Percentiles rank a stretch among this genome's conserved stretches.
Conservation (phyloP, 2,797 vertebrate species). For the Alectoris magna region DNA sequence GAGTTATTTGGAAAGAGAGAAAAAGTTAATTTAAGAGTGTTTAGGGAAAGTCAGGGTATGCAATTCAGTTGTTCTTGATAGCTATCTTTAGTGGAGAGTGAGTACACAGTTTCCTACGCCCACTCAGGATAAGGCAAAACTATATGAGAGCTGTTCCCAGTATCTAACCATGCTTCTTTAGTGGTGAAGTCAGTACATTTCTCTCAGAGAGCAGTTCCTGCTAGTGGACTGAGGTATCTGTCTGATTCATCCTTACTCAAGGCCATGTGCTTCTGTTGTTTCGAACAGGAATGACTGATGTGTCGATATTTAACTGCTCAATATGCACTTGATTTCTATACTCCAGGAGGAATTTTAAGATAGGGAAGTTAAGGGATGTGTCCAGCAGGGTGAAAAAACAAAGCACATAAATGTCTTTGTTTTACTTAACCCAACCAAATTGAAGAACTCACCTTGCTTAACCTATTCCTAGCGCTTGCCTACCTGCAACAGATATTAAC, state of each 20-base stretch:
- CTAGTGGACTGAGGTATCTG: rapidly evolving
- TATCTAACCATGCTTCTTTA: not conserved
- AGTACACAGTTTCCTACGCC: not conserved
- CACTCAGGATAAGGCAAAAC: not conserved
- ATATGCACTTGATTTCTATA: not conserved
- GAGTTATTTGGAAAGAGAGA: too few species aligned
- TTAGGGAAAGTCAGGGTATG: rapidly evolving
- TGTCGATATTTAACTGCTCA: not conserved
- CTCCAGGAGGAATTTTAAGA: not conserved
- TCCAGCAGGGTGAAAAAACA: not conserved
- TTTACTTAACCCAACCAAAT: not conserved
- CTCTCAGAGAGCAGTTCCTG: not conserved
- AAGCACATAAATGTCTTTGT: not conserved
- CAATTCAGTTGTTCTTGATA: not conserved
- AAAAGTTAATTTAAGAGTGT: not conserved
- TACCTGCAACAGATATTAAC: not conserved
- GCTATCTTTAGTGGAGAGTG: not conserved
- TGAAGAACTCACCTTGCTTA: not conserved
- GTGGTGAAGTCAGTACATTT: not conserved
- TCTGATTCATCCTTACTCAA: not conserved
- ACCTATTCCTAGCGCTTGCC: not conserved
- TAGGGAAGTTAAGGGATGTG: not conserved
- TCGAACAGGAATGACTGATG: not conserved
- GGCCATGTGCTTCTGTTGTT: not conserved
- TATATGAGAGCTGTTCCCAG: not conserved